phyloP scores from a whole-genome alignment of 2,888 invertebrate genomes.

The Nowickia ferox region DNA sequence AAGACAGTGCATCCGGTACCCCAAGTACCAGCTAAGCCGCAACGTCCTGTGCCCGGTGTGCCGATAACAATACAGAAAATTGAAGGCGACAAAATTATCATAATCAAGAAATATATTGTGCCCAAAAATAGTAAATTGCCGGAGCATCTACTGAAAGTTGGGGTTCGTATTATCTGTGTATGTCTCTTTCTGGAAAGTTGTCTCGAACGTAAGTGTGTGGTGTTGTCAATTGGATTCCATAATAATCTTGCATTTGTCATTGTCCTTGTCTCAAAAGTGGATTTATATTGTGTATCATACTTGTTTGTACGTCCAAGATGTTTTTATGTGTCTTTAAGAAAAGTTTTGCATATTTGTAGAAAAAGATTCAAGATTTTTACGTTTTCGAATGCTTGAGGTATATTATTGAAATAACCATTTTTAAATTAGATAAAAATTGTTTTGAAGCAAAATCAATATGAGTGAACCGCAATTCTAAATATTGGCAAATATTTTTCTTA shows the following conservation, averaged over 20 bases:
- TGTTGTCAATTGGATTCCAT: constrained; percentile 50
- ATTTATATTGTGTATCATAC: constrained; percentile 36
- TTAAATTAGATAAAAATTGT: background rate
- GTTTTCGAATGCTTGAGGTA: constrained; percentile 43
- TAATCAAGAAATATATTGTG: constrained; percentile 82
- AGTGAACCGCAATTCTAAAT: background rate
- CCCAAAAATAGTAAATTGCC: constrained; percentile 83
- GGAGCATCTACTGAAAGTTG: constrained; percentile 82
- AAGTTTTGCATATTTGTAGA: constrained; percentile 6
- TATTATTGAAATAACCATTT: constrained; percentile 37
- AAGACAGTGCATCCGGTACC: constrained; percentile 71
- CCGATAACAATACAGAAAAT: constrained; percentile 83
- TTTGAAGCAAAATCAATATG: background rate
- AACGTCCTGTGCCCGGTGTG: constrained; percentile 79
- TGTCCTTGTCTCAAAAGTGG: background rate
- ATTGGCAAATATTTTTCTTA: background rate
- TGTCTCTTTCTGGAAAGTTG: constrained; percentile 3
- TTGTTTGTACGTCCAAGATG: constrained; percentile 63
- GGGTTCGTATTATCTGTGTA: constrained; percentile 75
- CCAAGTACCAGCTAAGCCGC: constrained; percentile 73
- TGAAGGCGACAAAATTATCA: constrained; percentile 83
- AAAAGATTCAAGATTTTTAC: constrained; percentile 30
- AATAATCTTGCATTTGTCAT: constrained; percentile 49
- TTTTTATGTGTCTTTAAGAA: background rate
- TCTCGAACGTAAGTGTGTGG: constrained; percentile 58